Conservation (phyloP, 2,888 invertebrate genomes). For the Drosophila limbata region DNA sequence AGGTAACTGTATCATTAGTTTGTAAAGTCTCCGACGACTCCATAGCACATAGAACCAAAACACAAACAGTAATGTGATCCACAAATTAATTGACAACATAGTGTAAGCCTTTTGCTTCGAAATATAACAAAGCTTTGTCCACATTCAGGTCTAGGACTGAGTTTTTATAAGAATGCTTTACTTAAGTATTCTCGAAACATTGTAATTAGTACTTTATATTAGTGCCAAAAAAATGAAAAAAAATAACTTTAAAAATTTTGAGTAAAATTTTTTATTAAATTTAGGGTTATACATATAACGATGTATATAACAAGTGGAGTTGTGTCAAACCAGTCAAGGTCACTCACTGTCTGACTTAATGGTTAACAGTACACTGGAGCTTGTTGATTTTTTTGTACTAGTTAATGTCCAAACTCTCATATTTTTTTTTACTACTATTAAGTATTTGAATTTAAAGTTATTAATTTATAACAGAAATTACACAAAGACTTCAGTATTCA, state of each 20-base stretch:
- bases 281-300: not conserved
- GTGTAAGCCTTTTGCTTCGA: not conserved
- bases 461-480: slow-evolving; percentile 4
- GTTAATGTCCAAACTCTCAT: too few relatives aligned
- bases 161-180: slow-evolving; percentile 22
- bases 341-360: not conserved
- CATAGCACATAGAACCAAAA: slow-evolving; percentile 14
- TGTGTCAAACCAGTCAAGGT: too few relatives aligned
- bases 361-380: too few relatives aligned
- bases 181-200: not conserved
- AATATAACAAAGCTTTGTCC: not conserved
- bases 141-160: not conserved
- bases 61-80: not conserved
- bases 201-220: not conserved
- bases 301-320: not conserved
- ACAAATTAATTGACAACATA: slow-evolving; percentile 8
- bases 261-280: not conserved
- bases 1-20: slow-evolving; percentile 6
- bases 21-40: slow-evolving; percentile 20
- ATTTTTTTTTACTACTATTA: too few relatives aligned
- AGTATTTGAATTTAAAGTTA: too few relatives aligned
- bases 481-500: slow-evolving; percentile 32
- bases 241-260: not conserved
- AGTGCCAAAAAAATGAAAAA: not conserved
- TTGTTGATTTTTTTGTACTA: too few relatives aligned